A percentile compares a stretch with the other conserved stretches of the same genome.
phyloP scores from a whole-genome alignment of 2,888 invertebrate species.

The Horisme vitalbata region DNA sequence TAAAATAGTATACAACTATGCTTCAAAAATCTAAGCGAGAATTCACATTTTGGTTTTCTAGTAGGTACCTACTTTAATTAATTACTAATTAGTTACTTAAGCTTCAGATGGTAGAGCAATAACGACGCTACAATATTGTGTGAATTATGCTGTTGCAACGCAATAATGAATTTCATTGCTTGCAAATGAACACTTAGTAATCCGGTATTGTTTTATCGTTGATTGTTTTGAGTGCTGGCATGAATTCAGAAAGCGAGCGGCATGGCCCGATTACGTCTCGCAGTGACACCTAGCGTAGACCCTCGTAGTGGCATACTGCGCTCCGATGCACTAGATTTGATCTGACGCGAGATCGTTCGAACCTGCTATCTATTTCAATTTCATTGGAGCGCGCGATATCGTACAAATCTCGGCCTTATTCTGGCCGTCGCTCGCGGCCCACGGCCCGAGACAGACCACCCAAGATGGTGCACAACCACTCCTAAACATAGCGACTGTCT shows the following conservation, averaged over 20 bases:
- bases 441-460: slow-evolving; percentile 69
- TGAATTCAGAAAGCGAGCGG: slow-evolving; percentile 30
- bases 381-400: slow-evolving; percentile 72
- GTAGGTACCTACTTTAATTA: too few species aligned
- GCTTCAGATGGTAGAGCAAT: neutral
- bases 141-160: slow-evolving; percentile 4
- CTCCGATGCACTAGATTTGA: slow-evolving; percentile 72
- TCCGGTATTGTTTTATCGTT: slow-evolving; percentile 7
- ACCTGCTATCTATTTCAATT: slow-evolving; percentile 76
- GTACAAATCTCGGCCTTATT: slow-evolving; percentile 76
- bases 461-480: slow-evolving; percentile 66
- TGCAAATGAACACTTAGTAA: slow-evolving; percentile 20
- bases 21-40: too few species aligned
- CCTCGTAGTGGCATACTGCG: slow-evolving; percentile 44
- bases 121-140: too few species aligned
- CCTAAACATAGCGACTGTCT: slow-evolving; percentile 68
- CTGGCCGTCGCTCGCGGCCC: slow-evolving; percentile 59
- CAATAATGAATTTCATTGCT: slow-evolving; percentile 13
- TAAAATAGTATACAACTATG: too few species aligned
- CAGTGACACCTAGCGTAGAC: slow-evolving; percentile 63
- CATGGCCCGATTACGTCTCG: slow-evolving; percentile 39
- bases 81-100: too few species aligned
- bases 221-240: slow-evolving; percentile 32
- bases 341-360: slow-evolving; percentile 63
- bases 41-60: too few species aligned